Evolutionary conservation across 53 echinoderm and acorn worm genomes (phyloP), one percentile per base, ranked within the genome.

Genomic region (Stichopus horrens): DNA sequence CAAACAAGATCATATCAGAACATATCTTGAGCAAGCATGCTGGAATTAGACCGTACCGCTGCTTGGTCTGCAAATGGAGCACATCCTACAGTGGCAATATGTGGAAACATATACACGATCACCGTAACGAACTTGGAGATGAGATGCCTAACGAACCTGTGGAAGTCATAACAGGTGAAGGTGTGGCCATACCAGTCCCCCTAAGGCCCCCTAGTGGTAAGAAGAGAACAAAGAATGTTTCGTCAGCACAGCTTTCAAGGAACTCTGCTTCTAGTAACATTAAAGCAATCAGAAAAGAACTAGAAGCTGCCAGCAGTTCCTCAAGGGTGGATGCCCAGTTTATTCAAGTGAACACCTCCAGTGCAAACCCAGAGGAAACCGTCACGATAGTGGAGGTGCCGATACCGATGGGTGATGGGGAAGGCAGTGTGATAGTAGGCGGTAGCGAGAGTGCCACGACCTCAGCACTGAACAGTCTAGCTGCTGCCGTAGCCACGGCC

Each of bases 51-150:
- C 95, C 97, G n/a, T 95, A 90, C 89, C 92, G 88, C 53, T 97
- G 97, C 76, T 92, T 91, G 53, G 90, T 94, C 21, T 96, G 96
- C 65, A 89, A 88, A 53, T 97, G 97, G 97, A 93, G 90, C 67
- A 95, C 97, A 5, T 92, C 94, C 9, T 97, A 97, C 89, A 97
- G 97, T 82, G 97, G 97, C 8, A 97, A 97, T 81, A 95, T 97
- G 95, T 97, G 97, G 97, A 97, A 97, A 87, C 97, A 97, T 76
- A 90, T 97, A 88, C 92, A 94, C 79, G 88, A 87, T 37, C 97
- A 97, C 84, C 91, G 91, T 60, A 91, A 94, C 58, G 94, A 94
- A 74, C 93, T 90, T 21, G 93, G 93, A 9, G 91, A 91, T 77
- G 83, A 81, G 67, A 93, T 93, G 89, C 93, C 93, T 3, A 90